phyloP scores from a whole-genome alignment of 2,113 vertebrate genomes.

The Nannobrachium achirus region DNA sequence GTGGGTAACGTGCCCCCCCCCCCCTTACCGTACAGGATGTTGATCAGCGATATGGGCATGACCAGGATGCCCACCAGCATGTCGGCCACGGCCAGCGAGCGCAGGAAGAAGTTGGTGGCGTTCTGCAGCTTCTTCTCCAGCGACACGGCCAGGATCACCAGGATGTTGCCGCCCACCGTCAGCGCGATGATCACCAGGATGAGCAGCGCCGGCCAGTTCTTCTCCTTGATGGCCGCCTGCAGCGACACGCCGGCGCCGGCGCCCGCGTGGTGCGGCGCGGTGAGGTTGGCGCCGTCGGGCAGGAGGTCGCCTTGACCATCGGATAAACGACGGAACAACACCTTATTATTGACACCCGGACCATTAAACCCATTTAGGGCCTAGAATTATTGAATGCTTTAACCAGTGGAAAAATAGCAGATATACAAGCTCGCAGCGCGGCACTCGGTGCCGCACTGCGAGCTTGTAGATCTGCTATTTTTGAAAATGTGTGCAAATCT shows the following conservation, averaged over 20 bases:
- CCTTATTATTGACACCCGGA: too few species aligned
- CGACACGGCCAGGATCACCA: constrained; percentile 96
- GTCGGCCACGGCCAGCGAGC: constrained; percentile 95
- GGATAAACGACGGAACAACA: too few species aligned
- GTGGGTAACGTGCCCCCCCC: not conserved
- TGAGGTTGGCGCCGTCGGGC: constrained; percentile 70
- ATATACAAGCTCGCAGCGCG: too few species aligned
- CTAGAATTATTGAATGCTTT: too few species aligned
- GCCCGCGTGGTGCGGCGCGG: constrained; percentile 40
- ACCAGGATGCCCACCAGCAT: constrained; percentile 98
- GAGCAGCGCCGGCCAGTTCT: constrained; percentile 96
- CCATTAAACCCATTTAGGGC: too few species aligned
- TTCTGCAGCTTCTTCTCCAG: constrained; percentile 98
- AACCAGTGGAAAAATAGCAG: too few species aligned
- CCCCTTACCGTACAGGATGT: constrained; percentile 95
- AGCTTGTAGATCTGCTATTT: too few species aligned
- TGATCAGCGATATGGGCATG: constrained; percentile 95
- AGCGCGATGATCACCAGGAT: constrained; percentile 93
- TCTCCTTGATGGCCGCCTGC: constrained; percentile 76
- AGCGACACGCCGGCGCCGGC: constrained; percentile 19
- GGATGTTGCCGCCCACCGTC: constrained; percentile 94
- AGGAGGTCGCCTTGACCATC: too few species aligned
- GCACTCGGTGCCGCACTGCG: too few species aligned
- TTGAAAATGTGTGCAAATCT: too few species aligned
- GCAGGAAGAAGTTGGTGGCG: constrained; percentile 97